A percentile compares a stretch with the other conserved stretches of the same genome.
These are phyloP conservation scores for Axis porcinus DNA, from an alignment of 2,113 vertebrate genomes.

Conservation along the genomic window DNA sequence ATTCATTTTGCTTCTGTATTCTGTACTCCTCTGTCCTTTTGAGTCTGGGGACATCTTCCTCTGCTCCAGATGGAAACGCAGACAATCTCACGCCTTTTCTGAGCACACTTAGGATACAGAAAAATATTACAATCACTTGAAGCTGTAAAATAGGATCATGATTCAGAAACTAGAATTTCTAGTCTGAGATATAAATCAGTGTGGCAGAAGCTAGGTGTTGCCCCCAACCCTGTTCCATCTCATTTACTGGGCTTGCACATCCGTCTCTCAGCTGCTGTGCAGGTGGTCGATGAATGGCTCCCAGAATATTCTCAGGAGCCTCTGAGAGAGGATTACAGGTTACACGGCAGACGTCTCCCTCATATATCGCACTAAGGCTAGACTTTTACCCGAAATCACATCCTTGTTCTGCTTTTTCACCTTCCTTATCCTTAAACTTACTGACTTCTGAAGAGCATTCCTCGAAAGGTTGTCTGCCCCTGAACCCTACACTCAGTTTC, in stretches of 20 bases:
- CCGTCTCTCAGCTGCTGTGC: not conserved
- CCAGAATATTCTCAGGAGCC: not conserved
- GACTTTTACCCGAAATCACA: not conserved
- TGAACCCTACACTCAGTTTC: not conserved
- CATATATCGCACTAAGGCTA: not conserved
- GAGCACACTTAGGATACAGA: not conserved
- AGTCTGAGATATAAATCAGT: not conserved
- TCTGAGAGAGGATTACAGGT: not conserved
- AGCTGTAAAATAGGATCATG: not conserved
- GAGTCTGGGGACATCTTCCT: not conserved
- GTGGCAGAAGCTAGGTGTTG: not conserved
- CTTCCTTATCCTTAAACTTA: not conserved
- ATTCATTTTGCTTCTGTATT: not conserved
- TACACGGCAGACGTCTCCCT: not conserved
- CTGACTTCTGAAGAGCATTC: not conserved
- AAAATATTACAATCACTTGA: not conserved
- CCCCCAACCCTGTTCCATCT: not conserved
- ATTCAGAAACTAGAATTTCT: conserved; percentile 17
- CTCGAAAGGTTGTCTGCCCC: not conserved
- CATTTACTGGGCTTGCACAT: not conserved
- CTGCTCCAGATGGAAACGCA: not conserved
- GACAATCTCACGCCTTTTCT: not conserved
- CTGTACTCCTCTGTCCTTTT: not conserved
- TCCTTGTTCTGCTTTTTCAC: not conserved
- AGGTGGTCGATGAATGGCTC: not conserved